These are phyloP conservation scores for Zophobas atratus DNA, from an alignment of 1,140 invertebrate genomes.

Conservation along the genomic window DNA sequence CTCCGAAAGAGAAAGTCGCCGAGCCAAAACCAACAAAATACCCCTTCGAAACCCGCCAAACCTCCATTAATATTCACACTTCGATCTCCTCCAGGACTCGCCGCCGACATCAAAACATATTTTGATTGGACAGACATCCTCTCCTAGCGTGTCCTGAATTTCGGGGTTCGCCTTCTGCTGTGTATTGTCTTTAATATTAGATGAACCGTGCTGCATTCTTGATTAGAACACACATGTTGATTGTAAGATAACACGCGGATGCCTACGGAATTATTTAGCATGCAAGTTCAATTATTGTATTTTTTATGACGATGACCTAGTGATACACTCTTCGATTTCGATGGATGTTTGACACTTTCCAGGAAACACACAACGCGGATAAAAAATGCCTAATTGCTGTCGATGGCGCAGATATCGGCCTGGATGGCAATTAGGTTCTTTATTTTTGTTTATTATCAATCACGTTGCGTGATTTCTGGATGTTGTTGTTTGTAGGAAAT, in stretches of 20 bases:
- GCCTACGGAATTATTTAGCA: constrained; percentile 52
- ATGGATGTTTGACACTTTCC: constrained; percentile 34
- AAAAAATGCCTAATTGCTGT: constrained; percentile 13
- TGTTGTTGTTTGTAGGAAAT: constrained; percentile 24
- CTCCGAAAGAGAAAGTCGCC: too few species aligned
- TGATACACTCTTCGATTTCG: constrained; percentile 32
- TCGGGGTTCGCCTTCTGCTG: constrained; percentile 35
- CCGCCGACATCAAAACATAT: constrained; percentile 30
- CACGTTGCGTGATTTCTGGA: constrained; percentile 30
- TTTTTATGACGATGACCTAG: constrained; percentile 35
- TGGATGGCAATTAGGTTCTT: constrained; percentile 15
- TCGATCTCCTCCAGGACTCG: neutral
- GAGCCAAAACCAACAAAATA: too few species aligned
- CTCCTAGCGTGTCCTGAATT: constrained; percentile 44
- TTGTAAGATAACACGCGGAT: constrained; percentile 54
- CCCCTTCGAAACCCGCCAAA: neutral
- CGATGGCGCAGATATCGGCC: constrained; percentile 3
- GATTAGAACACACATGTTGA: constrained; percentile 59
- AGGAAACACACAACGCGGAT: constrained; percentile 19
- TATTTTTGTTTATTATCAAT: constrained; percentile 34
- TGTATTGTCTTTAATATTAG: constrained; percentile 50
- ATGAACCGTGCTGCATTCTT: constrained; percentile 51
- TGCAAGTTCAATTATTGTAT: constrained; percentile 48
- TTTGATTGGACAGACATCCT: constrained; percentile 32
- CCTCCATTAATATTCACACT: constrained; percentile 46